Conservation (phyloP, 2,888 invertebrate species). For the Anagyrus pseudococci region DNA sequence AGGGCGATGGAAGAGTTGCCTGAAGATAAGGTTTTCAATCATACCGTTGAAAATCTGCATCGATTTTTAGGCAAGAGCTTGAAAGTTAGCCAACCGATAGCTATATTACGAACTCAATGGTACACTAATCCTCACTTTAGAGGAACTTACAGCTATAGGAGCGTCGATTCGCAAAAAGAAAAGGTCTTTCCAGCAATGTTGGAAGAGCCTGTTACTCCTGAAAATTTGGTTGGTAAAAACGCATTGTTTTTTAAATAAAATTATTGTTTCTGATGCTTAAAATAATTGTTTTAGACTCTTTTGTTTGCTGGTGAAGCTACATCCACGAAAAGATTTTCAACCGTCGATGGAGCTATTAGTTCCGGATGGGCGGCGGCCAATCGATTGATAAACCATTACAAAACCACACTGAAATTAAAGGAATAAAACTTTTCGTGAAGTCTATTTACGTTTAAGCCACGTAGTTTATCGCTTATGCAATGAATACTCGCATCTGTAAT, state of each 20-base stretch:
- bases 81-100: constrained; percentile 63
- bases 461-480: too few relatives aligned
- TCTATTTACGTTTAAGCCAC: too few relatives aligned
- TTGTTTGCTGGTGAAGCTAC: constrained; percentile 74
- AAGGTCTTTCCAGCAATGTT: constrained; percentile 64
- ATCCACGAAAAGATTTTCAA: constrained; percentile 66
- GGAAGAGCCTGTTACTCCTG: constrained; percentile 61
- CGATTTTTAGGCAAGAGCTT: constrained; percentile 63
- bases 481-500: too few relatives aligned
- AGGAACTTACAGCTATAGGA: constrained; percentile 75
- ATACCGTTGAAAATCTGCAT: constrained; percentile 62
- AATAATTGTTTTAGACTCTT: constrained; percentile 57
- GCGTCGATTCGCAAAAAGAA: constrained; percentile 62
- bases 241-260: not conserved
- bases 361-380: constrained; percentile 65
- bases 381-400: constrained; percentile 1
- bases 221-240: constrained; percentile 22
- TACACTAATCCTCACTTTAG: constrained; percentile 71
- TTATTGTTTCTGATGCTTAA: not conserved
- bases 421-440: too few relatives aligned
- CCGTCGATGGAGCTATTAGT: constrained; percentile 75
- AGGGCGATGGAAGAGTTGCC: constrained; percentile 68
- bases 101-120: constrained; percentile 73
- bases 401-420: too few relatives aligned
- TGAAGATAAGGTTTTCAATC: constrained; percentile 63